Evolutionary conservation across 2,888 invertebrate genomes (phyloP).

Genomic region (Poecilobothrus nobilitatus): DNA sequence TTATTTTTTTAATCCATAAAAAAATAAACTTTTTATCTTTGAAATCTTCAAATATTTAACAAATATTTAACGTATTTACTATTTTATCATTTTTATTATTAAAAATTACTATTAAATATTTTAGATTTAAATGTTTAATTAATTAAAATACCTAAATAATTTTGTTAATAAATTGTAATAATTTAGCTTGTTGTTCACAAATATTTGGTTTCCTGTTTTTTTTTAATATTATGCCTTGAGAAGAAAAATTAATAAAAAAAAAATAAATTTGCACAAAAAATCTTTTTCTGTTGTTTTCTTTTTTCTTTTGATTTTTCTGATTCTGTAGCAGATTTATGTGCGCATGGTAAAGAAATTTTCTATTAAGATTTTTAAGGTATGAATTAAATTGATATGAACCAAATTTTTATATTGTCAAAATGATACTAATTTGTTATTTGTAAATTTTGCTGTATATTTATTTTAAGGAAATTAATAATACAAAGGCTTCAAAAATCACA

Average conservation of each 20-base stretch:
- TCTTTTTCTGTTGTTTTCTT: constrained; percentile 5
- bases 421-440: not conserved
- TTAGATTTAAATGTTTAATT: not conserved
- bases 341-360: not conserved
- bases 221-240: not conserved
- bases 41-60: not conserved
- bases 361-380: not conserved
- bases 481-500: too few species aligned
- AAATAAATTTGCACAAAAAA: constrained; percentile 10
- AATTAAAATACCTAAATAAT: too few species aligned
- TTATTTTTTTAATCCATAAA: too few species aligned
- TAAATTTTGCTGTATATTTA: too few species aligned
- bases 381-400: not conserved
- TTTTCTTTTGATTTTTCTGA: not conserved
- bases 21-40: too few species aligned
- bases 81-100: not conserved
- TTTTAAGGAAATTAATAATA: too few species aligned
- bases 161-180: not conserved
- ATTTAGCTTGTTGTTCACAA: not conserved
- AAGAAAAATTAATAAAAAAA: not conserved
- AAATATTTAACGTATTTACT: not conserved
- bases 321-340: constrained; percentile 2
- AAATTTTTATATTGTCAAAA: not conserved
- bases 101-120: not conserved
- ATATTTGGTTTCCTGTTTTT: not conserved